These are phyloP conservation scores for Malurus splendens DNA, from an alignment of 2,797 vertebrate genomes.

Conservation along the genomic window DNA sequence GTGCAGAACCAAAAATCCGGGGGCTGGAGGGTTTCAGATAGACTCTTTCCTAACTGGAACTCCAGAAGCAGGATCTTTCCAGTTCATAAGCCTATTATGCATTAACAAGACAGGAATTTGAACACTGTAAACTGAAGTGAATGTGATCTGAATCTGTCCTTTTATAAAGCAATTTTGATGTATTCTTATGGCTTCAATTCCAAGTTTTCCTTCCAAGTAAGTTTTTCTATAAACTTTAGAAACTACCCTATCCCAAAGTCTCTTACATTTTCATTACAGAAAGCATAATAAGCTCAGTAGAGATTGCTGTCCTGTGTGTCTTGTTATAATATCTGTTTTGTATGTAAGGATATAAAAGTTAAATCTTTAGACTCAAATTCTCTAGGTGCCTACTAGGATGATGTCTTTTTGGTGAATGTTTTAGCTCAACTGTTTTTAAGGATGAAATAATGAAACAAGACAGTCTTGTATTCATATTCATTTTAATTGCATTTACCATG, in stretches of 20 bases:
- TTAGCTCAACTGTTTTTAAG: neutral
- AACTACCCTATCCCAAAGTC: neutral
- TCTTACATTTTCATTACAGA: neutral
- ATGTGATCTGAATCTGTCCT: neutral
- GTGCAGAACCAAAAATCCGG: neutral
- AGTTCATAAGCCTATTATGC: neutral
- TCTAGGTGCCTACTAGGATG: neutral
- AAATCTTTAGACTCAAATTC: neutral
- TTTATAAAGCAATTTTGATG: neutral
- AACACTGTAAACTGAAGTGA: neutral
- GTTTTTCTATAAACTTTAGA: neutral
- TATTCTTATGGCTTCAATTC: neutral
- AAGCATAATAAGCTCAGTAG: neutral
- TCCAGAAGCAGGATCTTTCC: neutral
- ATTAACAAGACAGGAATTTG: neutral
- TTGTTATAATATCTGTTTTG: neutral
- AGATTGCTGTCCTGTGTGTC: neutral
- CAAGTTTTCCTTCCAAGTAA: neutral
- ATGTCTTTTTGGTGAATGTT: neutral
- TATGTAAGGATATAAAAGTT: neutral
- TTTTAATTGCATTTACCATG: slow-evolving; percentile 10
- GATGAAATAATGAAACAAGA: neutral
- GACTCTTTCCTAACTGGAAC: neutral
- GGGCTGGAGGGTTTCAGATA: neutral
- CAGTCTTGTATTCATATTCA: neutral